A percentile compares a stretch with the other conserved stretches of the same genome.
These are phyloP conservation scores for Erpornis zantholeuca DNA, from an alignment of 2,113 vertebrate genomes.

Conservation along the genomic window DNA sequence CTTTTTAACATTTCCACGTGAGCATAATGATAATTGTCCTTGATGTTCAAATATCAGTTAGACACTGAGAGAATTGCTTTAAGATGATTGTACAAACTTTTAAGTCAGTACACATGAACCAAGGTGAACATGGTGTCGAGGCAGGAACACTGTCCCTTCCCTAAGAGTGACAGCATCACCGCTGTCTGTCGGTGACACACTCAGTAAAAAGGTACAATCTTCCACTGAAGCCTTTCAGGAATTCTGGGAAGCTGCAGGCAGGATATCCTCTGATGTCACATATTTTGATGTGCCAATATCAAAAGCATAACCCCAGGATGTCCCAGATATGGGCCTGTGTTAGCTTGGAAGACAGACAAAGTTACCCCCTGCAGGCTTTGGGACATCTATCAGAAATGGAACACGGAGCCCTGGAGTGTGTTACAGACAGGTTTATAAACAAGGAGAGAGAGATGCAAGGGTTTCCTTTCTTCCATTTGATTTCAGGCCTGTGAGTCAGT, in stretches of 20 bases:
- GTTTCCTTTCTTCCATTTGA: background rate
- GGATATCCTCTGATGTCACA: background rate
- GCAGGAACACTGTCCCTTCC: background rate
- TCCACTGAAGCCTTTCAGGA: background rate
- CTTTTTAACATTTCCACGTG: background rate
- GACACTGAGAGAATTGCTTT: background rate
- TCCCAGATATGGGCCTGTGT: background rate
- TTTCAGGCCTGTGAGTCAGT: background rate
- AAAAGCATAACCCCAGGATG: background rate
- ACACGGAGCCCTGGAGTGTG: background rate
- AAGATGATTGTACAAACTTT: background rate
- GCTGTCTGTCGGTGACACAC: fast-evolving
- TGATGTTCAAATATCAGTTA: background rate
- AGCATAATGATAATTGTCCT: background rate
- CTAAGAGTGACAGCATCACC: background rate
- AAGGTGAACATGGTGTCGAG: background rate
- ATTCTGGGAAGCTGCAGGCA: background rate
- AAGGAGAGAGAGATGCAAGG: background rate
- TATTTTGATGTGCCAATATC: background rate
- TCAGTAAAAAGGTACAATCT: background rate
- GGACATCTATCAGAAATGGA: background rate
- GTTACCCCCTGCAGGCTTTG: background rate
- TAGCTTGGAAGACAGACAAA: background rate
- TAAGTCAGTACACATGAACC: background rate
- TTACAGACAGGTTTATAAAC: background rate